Percentiles rank a stretch among this genome's conserved stretches.
Evolutionary conservation across 2,797 vertebrate species (phyloP).

Genomic region (Pangasius djambal): DNA sequence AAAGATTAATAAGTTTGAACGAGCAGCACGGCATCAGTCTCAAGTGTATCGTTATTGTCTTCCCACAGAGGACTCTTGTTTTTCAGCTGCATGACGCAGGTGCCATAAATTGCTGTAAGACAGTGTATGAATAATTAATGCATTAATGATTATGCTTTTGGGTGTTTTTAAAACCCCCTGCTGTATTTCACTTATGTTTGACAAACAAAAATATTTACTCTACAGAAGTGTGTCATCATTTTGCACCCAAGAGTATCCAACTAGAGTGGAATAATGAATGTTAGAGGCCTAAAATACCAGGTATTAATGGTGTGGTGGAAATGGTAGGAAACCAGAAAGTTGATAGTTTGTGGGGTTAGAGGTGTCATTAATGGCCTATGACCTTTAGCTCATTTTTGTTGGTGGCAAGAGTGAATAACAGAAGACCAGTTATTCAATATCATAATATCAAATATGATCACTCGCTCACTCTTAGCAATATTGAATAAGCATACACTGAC

Average conservation of each 20-base stretch:
- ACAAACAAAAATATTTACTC: constrained; percentile 36
- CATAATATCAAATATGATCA: no score
- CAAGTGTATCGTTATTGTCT: not conserved
- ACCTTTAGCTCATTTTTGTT: not conserved
- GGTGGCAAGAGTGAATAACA: not conserved
- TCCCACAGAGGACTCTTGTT: constrained; percentile 43
- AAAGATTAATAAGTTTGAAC: not conserved
- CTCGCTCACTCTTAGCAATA: no score
- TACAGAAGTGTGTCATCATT: constrained; percentile 8
- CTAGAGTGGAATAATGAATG: not conserved
- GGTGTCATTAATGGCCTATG: not conserved
- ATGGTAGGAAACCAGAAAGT: not conserved
- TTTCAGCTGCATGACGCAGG: constrained; percentile 5
- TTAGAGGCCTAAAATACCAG: not conserved
- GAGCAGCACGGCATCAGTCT: not conserved
- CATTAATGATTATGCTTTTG: constrained; percentile 19
- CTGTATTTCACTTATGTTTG: constrained; percentile 13
- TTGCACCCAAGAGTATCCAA: constrained; percentile 2
- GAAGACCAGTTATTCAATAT: no score
- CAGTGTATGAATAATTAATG: constrained; percentile 52
- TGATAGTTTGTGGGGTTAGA: not conserved
- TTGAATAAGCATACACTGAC: no score
- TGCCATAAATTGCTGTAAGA: not conserved
- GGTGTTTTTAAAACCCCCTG: constrained; percentile 11
- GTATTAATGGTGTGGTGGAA: not conserved